Conservation (phyloP, 2,888 invertebrate species). For the Cinara cedri region DNA sequence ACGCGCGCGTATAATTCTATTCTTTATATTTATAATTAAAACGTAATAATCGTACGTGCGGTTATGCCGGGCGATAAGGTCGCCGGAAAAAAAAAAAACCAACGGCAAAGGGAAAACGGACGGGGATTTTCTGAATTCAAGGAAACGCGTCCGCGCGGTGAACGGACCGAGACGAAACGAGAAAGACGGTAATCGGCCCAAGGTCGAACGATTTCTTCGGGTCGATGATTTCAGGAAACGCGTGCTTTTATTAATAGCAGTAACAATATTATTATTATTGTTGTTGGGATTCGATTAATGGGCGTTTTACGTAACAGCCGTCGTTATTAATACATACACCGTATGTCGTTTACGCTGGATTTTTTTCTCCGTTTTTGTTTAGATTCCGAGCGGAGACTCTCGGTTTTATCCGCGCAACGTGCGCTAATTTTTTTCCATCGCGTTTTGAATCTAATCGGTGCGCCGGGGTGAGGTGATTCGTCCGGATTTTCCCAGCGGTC, state of each 20-base stretch:
- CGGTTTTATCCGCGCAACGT: too few species aligned
- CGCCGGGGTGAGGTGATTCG: too few species aligned
- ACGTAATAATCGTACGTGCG: neutral
- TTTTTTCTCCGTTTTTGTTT: too few species aligned
- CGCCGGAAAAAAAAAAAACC: too few species aligned
- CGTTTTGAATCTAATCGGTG: too few species aligned
- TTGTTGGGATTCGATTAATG: neutral
- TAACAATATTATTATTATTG: too few species aligned
- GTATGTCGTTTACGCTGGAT: too few species aligned
- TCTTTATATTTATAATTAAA: too few species aligned
- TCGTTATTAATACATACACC: neutral
- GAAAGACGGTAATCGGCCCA: slow-evolving; percentile 21
- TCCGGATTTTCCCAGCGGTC: too few species aligned
- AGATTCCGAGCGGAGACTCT: too few species aligned
- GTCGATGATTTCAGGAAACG: slow-evolving; percentile 37
- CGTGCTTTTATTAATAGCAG: too few species aligned
- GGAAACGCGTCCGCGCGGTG: slow-evolving; percentile 33
- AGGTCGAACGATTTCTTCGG: slow-evolving; percentile 30
- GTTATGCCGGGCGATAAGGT: neutral
- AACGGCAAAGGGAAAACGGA: slow-evolving; percentile 27
- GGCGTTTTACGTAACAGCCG: neutral
- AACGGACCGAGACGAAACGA: slow-evolving; percentile 43
- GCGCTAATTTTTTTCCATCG: too few species aligned
- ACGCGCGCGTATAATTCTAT: neutral
- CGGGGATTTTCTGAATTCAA: slow-evolving; percentile 30